phyloP scores from a whole-genome alignment of 2,888 invertebrate genomes.

The Eristalinus aeneus region DNA sequence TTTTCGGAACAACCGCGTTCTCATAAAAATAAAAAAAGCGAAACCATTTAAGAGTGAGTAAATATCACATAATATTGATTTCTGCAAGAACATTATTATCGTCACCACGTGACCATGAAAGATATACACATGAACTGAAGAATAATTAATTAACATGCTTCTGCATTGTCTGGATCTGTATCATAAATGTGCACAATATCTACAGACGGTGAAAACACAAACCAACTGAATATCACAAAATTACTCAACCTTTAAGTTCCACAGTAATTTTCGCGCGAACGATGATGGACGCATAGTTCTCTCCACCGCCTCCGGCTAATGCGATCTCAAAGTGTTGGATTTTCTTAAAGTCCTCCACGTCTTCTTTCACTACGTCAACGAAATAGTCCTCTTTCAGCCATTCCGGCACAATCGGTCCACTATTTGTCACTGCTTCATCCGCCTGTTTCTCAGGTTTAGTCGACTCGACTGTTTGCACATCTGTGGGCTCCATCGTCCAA shows the following conservation, averaged over 20 bases:
- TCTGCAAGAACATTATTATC: no score
- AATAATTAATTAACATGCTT: no score
- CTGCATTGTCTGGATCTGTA: no score
- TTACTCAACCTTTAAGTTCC: slow-evolving; percentile 72
- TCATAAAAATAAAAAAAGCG: no score
- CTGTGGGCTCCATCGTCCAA: slow-evolving; percentile 21
- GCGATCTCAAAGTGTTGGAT: slow-evolving; percentile 72
- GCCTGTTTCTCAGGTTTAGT: not conserved
- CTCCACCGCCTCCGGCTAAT: slow-evolving; percentile 73
- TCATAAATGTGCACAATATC: no score
- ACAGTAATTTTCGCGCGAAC: slow-evolving; percentile 72
- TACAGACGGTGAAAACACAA: no score
- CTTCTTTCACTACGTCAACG: slow-evolving; percentile 71
- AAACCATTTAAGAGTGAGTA: no score
- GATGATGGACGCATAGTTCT: slow-evolving; percentile 76
- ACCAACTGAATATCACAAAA: no score
- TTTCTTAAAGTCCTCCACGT: slow-evolving; percentile 71
- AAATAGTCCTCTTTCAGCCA: slow-evolving; percentile 71
- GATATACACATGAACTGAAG: no score
- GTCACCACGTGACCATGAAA: no score
- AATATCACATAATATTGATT: no score
- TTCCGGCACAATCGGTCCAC: slow-evolving; percentile 14
- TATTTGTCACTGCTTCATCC: not conserved
- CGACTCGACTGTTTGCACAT: not conserved
- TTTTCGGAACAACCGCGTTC: no score